Percentiles rank a stretch among this genome's conserved stretches.
Conservation (phyloP, 2,113 vertebrate genomes). For the Tetrao urogallus region DNA sequence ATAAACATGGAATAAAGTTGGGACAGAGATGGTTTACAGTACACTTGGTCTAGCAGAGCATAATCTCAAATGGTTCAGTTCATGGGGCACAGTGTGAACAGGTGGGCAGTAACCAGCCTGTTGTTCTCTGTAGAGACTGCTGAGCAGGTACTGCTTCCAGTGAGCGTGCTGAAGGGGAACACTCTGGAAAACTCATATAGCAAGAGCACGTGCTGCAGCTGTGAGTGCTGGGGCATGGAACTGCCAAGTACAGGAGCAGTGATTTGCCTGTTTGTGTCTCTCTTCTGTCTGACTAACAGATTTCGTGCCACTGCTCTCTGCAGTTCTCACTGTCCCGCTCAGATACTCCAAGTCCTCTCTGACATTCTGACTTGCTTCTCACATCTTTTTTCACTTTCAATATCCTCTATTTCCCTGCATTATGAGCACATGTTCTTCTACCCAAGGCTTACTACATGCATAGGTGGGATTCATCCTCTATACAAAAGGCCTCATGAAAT, state of each 20-base stretch:
- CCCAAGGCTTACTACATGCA: background rate
- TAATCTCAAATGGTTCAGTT: background rate
- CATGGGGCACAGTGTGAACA: fast-evolving
- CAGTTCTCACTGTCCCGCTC: background rate
- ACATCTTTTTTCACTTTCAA: background rate
- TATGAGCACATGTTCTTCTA: background rate
- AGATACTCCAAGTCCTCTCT: background rate
- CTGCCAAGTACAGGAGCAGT: background rate
- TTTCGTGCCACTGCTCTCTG: background rate
- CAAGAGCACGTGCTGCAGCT: background rate
- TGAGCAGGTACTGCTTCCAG: background rate
- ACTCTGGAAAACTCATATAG: background rate
- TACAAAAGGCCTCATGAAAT: background rate
- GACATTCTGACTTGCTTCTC: background rate
- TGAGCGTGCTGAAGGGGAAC: background rate
- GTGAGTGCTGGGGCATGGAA: background rate
- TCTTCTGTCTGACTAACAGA: background rate
- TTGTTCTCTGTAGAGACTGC: background rate
- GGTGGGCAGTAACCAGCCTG: background rate
- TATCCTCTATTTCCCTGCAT: background rate
- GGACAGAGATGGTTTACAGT: background rate
- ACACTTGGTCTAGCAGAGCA: background rate
- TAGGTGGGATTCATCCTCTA: background rate
- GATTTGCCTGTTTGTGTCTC: background rate
- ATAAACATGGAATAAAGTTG: background rate